A percentile compares a stretch with the other conserved stretches of the same genome.
Evolutionary conservation across 2,113 vertebrate genomes (phyloP).

Genomic region (Butorides virescens): DNA sequence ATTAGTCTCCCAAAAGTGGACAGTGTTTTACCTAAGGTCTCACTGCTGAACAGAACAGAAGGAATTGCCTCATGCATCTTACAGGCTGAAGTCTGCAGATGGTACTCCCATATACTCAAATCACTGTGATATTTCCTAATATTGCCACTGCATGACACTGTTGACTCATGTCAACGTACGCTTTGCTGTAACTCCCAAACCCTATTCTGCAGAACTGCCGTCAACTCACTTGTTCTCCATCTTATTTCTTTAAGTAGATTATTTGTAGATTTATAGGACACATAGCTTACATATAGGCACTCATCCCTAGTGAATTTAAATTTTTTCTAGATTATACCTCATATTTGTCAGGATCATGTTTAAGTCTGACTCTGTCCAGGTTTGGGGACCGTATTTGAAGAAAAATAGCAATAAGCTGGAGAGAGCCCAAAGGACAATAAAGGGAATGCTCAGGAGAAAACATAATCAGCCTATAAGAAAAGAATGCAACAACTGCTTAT

Average conservation of each 20-base stretch:
- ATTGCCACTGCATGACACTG: not conserved
- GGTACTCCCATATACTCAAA: not conserved
- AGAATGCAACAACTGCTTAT: not conserved
- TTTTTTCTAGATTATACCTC: not conserved
- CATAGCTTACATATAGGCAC: not conserved
- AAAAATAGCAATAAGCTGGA: not conserved
- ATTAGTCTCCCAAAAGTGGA: not conserved
- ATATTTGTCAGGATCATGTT: not conserved
- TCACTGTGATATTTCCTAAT: not conserved
- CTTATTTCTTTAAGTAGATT: not conserved
- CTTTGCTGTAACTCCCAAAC: not conserved
- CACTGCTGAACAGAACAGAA: not conserved
- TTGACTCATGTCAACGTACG: not conserved
- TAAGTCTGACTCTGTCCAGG: not conserved
- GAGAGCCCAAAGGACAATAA: not conserved
- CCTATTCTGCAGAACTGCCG: not conserved
- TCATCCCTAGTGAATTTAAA: not conserved
- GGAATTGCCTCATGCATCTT: not conserved
- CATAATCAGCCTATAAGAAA: not conserved
- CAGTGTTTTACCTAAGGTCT: not conserved
- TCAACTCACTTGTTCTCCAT: not conserved
- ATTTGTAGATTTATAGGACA: not conserved
- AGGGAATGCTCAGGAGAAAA: not conserved
- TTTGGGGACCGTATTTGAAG: not conserved
- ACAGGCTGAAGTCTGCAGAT: not conserved